phyloP scores from a whole-genome alignment of 2,113 vertebrate genomes.

The Tyrannus savana region DNA sequence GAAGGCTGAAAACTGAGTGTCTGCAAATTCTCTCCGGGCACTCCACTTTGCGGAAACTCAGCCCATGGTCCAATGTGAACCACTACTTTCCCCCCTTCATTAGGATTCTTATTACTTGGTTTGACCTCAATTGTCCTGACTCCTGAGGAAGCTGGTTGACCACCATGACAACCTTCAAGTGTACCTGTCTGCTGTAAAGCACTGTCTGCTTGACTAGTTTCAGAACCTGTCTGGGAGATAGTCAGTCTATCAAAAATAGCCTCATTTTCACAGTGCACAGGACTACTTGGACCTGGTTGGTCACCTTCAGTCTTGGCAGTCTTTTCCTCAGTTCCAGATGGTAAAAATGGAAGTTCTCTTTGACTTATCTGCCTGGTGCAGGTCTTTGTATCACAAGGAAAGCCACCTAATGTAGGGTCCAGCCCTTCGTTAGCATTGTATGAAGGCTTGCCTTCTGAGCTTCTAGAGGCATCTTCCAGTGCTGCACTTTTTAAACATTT shows the following conservation, averaged over 20 bases:
- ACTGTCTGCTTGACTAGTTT: conserved; percentile 65
- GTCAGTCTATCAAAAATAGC: conserved; percentile 72
- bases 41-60: conserved; percentile 52
- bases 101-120: conserved; percentile 77
- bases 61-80: conserved; percentile 76
- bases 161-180: conserved; percentile 57
- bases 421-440: conserved; percentile 76
- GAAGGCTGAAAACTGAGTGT: conserved; percentile 39
- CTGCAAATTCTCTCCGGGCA: conserved; percentile 54
- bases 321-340: conserved; percentile 72
- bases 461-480: conserved; percentile 78
- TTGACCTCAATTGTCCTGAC: conserved; percentile 74
- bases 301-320: conserved; percentile 67
- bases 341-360: conserved; percentile 74
- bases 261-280: conserved; percentile 73
- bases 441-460: conserved; percentile 80
- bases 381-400: conserved; percentile 76
- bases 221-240: conserved; percentile 82
- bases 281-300: conserved; percentile 55
- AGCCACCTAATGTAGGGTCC: conserved; percentile 72
- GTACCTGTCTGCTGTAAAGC: conserved; percentile 55
- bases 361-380: conserved; percentile 71
- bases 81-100: conserved; percentile 81
- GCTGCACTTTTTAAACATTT: conserved; percentile 90
- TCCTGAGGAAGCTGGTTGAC: conserved; percentile 61